Percentiles rank a stretch among this genome's conserved stretches.
phyloP scores from a whole-genome alignment of 2,888 invertebrate genomes.

The Lutraria lutraria region DNA sequence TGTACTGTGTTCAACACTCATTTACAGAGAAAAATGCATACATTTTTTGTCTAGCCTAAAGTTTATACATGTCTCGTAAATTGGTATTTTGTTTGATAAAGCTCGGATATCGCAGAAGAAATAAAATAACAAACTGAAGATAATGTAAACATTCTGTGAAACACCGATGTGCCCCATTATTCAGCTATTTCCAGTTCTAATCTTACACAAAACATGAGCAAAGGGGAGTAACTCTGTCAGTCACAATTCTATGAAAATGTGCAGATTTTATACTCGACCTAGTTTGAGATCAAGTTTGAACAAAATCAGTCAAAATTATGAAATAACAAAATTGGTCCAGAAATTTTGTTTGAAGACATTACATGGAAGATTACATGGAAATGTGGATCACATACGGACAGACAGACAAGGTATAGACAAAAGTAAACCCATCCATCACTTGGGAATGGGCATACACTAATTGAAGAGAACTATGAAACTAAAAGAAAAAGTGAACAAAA shows the following conservation, averaged over 20 bases:
- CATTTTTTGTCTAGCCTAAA: neutral
- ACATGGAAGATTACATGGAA: neutral
- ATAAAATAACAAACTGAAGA: conserved; percentile 16
- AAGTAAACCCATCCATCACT: neutral
- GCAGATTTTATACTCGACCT: neutral
- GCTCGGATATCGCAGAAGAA: conserved; percentile 29
- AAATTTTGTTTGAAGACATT: conserved; percentile 1
- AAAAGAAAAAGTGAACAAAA: conserved; percentile 9
- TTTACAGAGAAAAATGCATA: too few relatives aligned
- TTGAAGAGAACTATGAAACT: neutral
- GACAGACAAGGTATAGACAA: neutral
- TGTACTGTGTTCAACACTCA: too few relatives aligned
- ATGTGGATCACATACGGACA: neutral
- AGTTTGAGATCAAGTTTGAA: neutral
- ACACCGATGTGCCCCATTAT: neutral
- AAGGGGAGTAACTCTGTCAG: neutral
- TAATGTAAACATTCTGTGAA: neutral
- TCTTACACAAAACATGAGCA: neutral
- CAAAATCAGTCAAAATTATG: neutral
- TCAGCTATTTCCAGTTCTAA: neutral
- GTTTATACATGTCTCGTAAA: neutral
- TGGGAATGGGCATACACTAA: neutral
- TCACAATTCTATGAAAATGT: neutral
- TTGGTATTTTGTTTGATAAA: conserved; percentile 20
- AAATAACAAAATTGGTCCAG: neutral